Base-by-base conservation (phyloP, 2,113 vertebrate genomes). In the Tachuris rubrigastra region DNA sequence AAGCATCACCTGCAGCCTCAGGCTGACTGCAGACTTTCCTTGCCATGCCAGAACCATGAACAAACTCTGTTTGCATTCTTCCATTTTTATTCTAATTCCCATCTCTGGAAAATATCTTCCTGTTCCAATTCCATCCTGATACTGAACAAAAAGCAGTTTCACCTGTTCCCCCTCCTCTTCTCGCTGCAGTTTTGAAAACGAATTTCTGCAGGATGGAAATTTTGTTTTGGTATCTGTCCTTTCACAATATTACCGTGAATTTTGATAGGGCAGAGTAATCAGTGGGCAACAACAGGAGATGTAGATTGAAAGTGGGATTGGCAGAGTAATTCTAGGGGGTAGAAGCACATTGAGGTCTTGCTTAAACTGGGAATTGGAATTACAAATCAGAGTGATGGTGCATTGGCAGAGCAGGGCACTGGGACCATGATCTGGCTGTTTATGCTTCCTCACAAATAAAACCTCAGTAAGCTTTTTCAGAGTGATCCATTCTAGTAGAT, bases 371-470 rank as follows among this genome's bases (percentile, higher is more conserved):
- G 47, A 50, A 44, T 11, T 67, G 89, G n/a, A 46, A 27, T 55
- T 41, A 85, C 65, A 78, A 53, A 42, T 42, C 63, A 28, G 75
- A 60, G 73, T 17, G 53, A 37, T 0, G 4, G 65, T 44, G 65
- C 53, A 4, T 12, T 35, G 81, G 12, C 66, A 62, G 68, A 49
- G n/a, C 8, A 0, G 2, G 1, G 52, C 5, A 6, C 6, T 14
- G 5, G 49, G 68, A 46, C 28, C n/a, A 5, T 3, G 22, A 31
- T 11, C 60, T 63, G 58, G 23, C 50, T 71, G 46, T 41, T 37
- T 20, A 23, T 16, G 37, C 47, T 82, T 66, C 37, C 22, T 4
- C 63, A 37, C 6, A 12, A 30, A 33, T 5, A 12, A 83, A 87
- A 55, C 28, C 52, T 41, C 56, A 20, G 41, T 5, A 62, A 78